Evolutionary conservation across 1,140 invertebrate species (phyloP), one percentile per base, ranked within the genome.

Genomic region (Idris sp.): DNA sequence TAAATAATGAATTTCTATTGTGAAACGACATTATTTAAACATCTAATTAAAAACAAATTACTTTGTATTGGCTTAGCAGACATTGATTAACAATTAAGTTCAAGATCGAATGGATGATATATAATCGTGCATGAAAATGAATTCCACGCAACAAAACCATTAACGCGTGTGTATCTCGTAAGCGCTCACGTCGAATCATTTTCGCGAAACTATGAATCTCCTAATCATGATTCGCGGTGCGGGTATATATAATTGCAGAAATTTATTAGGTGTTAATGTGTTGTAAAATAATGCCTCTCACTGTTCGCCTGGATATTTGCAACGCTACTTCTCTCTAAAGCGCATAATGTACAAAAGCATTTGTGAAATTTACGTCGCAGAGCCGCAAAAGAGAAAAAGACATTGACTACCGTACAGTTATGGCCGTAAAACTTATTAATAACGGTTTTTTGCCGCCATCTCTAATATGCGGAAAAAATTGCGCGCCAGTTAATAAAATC

Each of bases 231-330:
- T 30, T 31, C 30, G 36, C n/a, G n/a, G n/a, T n/a, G n/a, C n/a
- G 38, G 48, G 35, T 41, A 61, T 13, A 18, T 44, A 28, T 65
- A 68, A 74, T 74, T 67, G 61, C 30, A 25, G 35, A 64, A 58
- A 49, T 74, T 74, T 74, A 74, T 74, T 74, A 68, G 51, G 72
- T 68, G 72, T 74, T 74, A 68, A 74, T 53, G 64, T 51, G 64
- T 64, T 74, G 64, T 74, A 68, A 74, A 74, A 74, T 68, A 54
- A 67, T 61, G 51, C 38, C 53, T 59, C 22, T 49, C 16, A 26
- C 22, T 13, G 40, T n/a, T n/a, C n/a, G n/a, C n/a, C n/a, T 14
- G 46, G 16, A n/a, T 48, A 44, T 59, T 58, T 10, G 38, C 36
- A 56, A 48, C 31, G 71, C 54, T n/a, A n/a, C n/a, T n/a, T n/a